Base-by-base conservation (phyloP, 2,888 invertebrate species). In the Ganaspis brasiliensis region DNA sequence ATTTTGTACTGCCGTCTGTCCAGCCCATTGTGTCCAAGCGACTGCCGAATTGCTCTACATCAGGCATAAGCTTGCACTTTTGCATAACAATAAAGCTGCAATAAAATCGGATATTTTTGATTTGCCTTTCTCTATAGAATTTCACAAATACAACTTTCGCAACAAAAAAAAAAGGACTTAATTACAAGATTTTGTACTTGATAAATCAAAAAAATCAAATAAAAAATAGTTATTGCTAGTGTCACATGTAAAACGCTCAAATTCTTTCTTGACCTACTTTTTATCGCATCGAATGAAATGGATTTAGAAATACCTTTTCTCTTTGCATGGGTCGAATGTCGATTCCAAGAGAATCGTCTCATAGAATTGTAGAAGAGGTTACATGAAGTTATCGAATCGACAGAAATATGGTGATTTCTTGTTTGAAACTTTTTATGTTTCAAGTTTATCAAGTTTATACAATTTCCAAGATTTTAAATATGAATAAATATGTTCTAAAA, bases 51-150 rank as follows among this genome's bases (percentile, higher is more conserved):
- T 87, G 88, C 87, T 87, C 86, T 83, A 84, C 88, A 87, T 85
- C 85, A 84, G 86, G 84, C 89, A 89, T 89, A 90, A 90, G 89
- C 88, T 89, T 81, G 82, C 83, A 88, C 87, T 90, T 89, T 90
- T 89, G 89, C 89, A 88, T 88, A 87, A 89, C 87, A 89, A 90
- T 89, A 86, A 89, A 84, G 77, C 83, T 74, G 81, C 83, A 81
- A 85, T 80, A 81, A 82, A 85, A 84, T 88, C 84, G 83, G 82
- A 81, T 84, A 81, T 83, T 84, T 85, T 86, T 84, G 81, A 82
- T 83, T 83, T 63, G 70, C 71, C 16, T 59, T 24, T 52, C 14
- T 5, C 61, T 9, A 63, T 74, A 45, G 59, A 52, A 71, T 14
- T 49, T 55, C 5, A 55, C 12, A 61, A 8, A 35, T 12, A 63